Evolutionary conservation across 2,113 vertebrate species (phyloP).

Genomic region (Elgaria multicarinata): DNA sequence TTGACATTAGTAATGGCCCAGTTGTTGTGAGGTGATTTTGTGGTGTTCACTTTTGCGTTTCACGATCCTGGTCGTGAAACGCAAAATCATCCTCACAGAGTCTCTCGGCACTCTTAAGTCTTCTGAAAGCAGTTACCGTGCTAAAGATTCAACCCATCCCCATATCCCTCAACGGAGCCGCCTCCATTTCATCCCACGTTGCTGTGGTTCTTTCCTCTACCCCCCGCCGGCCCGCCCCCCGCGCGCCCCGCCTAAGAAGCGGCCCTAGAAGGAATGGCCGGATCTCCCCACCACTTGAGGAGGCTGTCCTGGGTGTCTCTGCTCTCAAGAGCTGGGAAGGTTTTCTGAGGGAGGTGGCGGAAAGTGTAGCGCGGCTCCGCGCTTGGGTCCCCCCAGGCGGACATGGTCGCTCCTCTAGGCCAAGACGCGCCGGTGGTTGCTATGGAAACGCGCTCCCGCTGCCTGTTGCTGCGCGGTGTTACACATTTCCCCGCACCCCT

Average conservation of each 20-base stretch:
- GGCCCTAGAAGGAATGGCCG: background rate
- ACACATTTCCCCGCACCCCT: rapidly evolving
- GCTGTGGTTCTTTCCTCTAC: background rate
- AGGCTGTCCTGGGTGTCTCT: conserved; percentile 62
- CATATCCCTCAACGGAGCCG: too few species aligned
- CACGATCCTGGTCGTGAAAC: background rate
- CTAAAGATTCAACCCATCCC: background rate
- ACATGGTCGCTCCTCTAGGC: conserved; percentile 43
- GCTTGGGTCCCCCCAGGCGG: background rate
- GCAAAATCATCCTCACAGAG: background rate
- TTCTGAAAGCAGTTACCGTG: background rate
- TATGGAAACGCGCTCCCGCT: conserved; percentile 27
- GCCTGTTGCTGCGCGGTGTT: background rate
- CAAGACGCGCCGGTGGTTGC: conserved; percentile 35
- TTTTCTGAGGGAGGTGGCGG: conserved; percentile 69
- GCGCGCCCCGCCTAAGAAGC: too few species aligned
- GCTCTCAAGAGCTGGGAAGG: conserved; percentile 66
- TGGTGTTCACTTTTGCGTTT: too few species aligned
- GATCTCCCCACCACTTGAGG: conserved; percentile 76
- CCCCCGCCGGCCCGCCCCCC: too few species aligned
- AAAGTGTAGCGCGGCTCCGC: conserved; percentile 43
- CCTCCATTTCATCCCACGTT: too few species aligned
- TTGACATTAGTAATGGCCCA: too few species aligned
- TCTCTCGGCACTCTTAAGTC: background rate
- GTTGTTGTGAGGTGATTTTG: too few species aligned